Evolutionary conservation across 1,140 invertebrate genomes (phyloP).

Genomic region (Dufourea novaeangliae): DNA sequence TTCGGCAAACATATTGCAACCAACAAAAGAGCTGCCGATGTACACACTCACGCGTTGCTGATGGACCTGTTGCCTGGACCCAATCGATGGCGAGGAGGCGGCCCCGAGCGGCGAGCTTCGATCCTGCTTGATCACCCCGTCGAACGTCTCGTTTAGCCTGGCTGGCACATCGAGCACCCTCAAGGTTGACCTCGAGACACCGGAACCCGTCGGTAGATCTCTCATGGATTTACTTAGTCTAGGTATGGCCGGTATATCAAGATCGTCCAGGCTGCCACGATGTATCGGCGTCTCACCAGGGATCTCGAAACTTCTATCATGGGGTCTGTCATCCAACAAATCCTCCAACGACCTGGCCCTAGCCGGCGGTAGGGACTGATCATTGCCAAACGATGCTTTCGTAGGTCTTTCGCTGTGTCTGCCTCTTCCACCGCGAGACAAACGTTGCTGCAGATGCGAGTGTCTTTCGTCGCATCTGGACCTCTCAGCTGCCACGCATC

Average conservation of each 20-base stretch:
- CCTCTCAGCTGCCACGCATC: conserved; percentile 85
- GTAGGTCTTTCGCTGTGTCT: conserved; percentile 83
- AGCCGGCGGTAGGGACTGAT: conserved; percentile 47
- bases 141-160: conserved; percentile 73
- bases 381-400: conserved; percentile 60
- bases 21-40: conserved; percentile 2
- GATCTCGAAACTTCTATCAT: conserved; percentile 71
- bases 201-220: conserved; percentile 68
- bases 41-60: conserved; percentile 60
- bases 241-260: conserved; percentile 81
- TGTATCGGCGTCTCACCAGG: conserved; percentile 68
- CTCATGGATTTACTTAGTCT: conserved; percentile 72
- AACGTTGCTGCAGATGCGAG: conserved; percentile 86
- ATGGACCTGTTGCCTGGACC: conserved; percentile 63
- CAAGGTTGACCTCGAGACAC: conserved; percentile 55
- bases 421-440: conserved; percentile 83
- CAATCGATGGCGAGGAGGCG: conserved; percentile 63
- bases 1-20: background rate
- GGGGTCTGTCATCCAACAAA: conserved; percentile 77
- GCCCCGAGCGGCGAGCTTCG: conserved; percentile 65
- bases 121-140: conserved; percentile 69
- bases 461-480: conserved; percentile 85
- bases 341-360: conserved; percentile 75
- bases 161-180: conserved; percentile 66
- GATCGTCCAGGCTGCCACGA: conserved; percentile 82